Evolutionary conservation across 2,797 vertebrate species (phyloP).

Genomic region (Dermochelys coriacea): DNA sequence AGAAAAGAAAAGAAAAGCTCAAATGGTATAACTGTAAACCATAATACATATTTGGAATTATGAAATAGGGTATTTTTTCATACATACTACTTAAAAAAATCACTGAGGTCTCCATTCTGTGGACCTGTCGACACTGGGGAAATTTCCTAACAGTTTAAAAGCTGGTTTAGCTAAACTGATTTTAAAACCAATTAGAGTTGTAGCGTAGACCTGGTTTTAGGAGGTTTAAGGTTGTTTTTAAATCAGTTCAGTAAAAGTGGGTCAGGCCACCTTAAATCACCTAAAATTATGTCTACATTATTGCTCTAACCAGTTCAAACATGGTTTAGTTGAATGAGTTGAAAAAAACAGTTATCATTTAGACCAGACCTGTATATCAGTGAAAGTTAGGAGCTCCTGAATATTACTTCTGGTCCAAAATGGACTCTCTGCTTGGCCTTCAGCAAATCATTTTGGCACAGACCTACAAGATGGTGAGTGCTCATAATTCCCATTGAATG

Average conservation of each 20-base stretch:
- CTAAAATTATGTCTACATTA: background rate
- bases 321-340: background rate
- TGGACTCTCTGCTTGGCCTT: background rate
- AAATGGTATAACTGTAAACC: background rate
- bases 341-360: background rate
- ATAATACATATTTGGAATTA: background rate
- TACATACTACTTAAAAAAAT: background rate
- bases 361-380: background rate
- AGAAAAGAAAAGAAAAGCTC: constrained; percentile 1
- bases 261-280: background rate
- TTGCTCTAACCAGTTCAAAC: background rate
- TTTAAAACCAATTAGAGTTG: background rate
- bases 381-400: background rate
- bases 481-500: background rate
- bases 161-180: background rate
- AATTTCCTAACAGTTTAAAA: background rate
- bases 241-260: background rate
- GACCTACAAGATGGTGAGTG: background rate
- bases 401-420: background rate
- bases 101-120: background rate
- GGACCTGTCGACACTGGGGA: background rate
- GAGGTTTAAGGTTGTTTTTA: background rate
- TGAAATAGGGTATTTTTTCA: background rate
- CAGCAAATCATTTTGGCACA: background rate
- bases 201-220: background rate